Evolutionary conservation across 2,888 invertebrate species (phyloP), one percentile per base, ranked within the genome.

Genomic region (Spodoptera picta): DNA sequence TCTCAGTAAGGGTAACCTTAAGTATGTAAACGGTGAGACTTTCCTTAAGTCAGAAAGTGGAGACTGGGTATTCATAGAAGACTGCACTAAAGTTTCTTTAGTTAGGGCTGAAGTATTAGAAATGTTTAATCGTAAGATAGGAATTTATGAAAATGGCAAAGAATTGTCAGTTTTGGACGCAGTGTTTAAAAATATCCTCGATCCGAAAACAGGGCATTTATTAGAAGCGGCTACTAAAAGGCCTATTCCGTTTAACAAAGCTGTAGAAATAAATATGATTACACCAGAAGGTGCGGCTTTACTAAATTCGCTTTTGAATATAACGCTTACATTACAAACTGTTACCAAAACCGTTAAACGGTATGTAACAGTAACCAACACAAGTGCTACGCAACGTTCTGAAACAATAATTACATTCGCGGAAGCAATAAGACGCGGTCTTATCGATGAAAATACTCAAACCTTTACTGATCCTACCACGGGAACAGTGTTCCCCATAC

Each of bases 111-210:
- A 98, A 92, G 97, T 98, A 19, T 96, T 96, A 90, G 98, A 98
- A 92, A 97, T 98, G 96, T 95, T 99, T 79, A 96, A 96, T 85
- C 96, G 97, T 57, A 96, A 96, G 76, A 96, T 98, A 83, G 98
- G 98, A 53, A 96, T 98, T 61, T 96, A 96, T 76, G 96, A 97
- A 85, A 95, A 96, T 69, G 96, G 96, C 14, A 95, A 95, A 67
- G 98, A 98, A 90, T 90, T 98, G 43, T 96, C 96, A 58, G 97
- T 98, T n/a, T 93, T 99, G 76, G 98, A 98, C 87, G 97, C 99
- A 19, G 98, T 98, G 65, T 96, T 98, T 80, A 96, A 96, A 81
- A 97, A 97, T 81, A 95, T 97, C 81, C 95, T 99, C 58, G 98
- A 99, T 88, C 98, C 99, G 0, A 97, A 96, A 89, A 97, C 97